A percentile compares a stretch with the other conserved stretches of the same genome.
Conservation (phyloP, 2,888 invertebrate genomes). For the Drosophila prostipennis region DNA sequence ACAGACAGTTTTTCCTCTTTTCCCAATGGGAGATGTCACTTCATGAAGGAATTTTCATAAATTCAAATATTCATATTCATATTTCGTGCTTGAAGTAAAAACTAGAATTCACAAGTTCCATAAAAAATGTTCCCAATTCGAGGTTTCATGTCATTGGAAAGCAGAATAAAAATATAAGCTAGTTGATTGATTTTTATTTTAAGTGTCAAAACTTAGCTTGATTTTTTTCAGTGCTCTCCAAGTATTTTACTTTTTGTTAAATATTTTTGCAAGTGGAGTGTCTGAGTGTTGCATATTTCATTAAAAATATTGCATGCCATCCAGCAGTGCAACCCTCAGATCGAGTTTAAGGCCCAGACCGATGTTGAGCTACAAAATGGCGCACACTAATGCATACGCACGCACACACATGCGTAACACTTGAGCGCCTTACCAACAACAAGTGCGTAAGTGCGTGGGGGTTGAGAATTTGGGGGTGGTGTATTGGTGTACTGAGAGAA, state of each 20-base stretch:
- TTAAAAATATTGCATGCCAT: slow-evolving; percentile 71
- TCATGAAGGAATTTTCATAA: slow-evolving; percentile 16
- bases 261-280: slow-evolving; percentile 22
- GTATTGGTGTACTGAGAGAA: slow-evolving; percentile 5
- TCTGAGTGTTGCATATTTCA: slow-evolving; percentile 74
- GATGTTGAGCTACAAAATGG: slow-evolving; percentile 49
- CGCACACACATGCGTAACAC: slow-evolving; percentile 64
- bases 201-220: too few relatives aligned
- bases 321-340: slow-evolving; percentile 45
- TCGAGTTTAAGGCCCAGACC: slow-evolving; percentile 25
- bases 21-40: slow-evolving; percentile 22
- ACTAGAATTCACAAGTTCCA: too few relatives aligned
- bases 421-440: slow-evolving; percentile 49
- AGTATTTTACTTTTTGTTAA: neutral
- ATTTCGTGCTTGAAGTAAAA: neutral
- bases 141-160: too few relatives aligned
- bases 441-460: slow-evolving; percentile 43
- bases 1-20: slow-evolving; percentile 14
- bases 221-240: too few relatives aligned
- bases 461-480: slow-evolving; percentile 3
- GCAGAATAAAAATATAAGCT: too few relatives aligned
- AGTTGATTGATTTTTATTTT: too few relatives aligned
- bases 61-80: neutral
- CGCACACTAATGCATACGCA: slow-evolving; percentile 37
- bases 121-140: too few relatives aligned